A percentile compares a stretch with the other conserved stretches of the same genome.
Conservation (phyloP, 2,888 invertebrate genomes). For the Noctua fimbriata region DNA sequence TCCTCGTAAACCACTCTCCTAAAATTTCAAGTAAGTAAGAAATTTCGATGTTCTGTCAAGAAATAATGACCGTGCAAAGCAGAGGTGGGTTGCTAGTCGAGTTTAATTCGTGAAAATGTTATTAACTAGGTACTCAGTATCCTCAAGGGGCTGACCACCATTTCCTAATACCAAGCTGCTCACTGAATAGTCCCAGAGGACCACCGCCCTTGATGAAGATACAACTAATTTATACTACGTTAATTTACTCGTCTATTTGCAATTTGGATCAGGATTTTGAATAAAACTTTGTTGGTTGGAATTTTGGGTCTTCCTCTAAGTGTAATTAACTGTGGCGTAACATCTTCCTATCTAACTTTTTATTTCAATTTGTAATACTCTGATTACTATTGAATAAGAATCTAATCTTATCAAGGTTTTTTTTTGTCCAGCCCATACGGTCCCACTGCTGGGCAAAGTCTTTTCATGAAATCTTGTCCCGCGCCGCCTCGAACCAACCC, state of each 20-base stretch:
- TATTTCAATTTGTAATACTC: not conserved
- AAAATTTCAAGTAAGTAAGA: no score
- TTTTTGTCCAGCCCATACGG: not conserved
- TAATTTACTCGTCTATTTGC: slow-evolving; percentile 35
- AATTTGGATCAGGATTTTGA: slow-evolving; percentile 28
- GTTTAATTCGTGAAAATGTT: slow-evolving; percentile 39
- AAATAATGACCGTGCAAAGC: not conserved
- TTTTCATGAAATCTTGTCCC: not conserved
- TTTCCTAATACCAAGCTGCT: slow-evolving; percentile 31
- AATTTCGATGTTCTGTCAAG: not conserved
- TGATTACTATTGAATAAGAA: not conserved
- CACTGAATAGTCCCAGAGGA: slow-evolving; percentile 35
- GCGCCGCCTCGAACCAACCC: not conserved
- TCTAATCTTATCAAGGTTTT: not conserved
- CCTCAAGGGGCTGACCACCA: slow-evolving; percentile 27
- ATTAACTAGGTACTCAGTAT: slow-evolving; percentile 19
- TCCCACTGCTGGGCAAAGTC: not conserved
- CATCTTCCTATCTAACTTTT: not conserved
- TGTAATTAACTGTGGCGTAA: not conserved
- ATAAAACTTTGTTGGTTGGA: slow-evolving; percentile 1
- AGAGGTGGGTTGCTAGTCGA: not conserved
- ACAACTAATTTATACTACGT: slow-evolving; percentile 39
- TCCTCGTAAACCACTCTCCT: no score
- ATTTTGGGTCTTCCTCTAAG: not conserved
- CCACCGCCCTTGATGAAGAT: slow-evolving; percentile 32